Percentiles rank a stretch among this genome's conserved stretches.
phyloP scores from a whole-genome alignment of 2,797 vertebrate species.

The Apodemus agrarius region DNA sequence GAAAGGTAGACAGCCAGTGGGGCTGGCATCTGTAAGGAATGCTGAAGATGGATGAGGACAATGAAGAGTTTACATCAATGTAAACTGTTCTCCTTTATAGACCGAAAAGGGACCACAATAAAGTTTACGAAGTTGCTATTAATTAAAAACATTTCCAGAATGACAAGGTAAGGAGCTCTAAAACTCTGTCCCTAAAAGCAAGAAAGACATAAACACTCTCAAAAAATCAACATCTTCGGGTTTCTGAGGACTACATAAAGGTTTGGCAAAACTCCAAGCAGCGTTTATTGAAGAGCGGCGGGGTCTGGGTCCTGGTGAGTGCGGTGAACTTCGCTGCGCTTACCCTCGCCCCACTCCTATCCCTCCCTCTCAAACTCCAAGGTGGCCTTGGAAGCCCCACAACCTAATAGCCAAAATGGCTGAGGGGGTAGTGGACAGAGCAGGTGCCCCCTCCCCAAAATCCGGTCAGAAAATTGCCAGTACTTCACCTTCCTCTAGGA shows the following conservation, averaged over 20 bases:
- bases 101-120: neutral
- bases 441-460: neutral
- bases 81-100: neutral
- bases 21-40: neutral
- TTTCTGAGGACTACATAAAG: conserved; percentile 42
- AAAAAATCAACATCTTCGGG: conserved; percentile 32
- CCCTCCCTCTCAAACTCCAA: neutral
- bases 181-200: neutral
- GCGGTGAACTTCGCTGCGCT: neutral
- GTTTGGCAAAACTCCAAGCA: neutral
- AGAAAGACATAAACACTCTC: conserved; percentile 9
- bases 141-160: neutral
- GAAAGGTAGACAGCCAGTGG: neutral
- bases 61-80: neutral
- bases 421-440: neutral
- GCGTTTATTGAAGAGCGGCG: neutral
- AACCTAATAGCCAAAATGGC: neutral
- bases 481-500: neutral
- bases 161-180: neutral
- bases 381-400: neutral
- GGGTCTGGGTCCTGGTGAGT: neutral
- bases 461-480: neutral
- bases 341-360: neutral
- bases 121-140: neutral
- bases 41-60: neutral